Evolutionary conservation across 1,140 invertebrate species (phyloP).

Genomic region (Hormaphis cornu): DNA sequence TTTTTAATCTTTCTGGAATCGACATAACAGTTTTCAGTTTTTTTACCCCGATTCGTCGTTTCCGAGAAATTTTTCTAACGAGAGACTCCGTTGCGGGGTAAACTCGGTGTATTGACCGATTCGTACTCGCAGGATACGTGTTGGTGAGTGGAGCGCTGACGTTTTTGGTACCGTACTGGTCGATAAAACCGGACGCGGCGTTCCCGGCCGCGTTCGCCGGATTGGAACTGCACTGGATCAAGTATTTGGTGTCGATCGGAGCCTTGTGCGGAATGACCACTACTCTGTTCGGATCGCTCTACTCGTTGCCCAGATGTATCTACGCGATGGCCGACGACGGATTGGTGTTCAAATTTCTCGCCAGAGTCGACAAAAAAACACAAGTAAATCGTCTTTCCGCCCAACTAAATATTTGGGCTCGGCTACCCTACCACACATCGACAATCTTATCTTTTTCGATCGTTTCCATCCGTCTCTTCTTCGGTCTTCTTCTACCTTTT

Average conservation of each 20-base stretch:
- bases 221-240: conserved; percentile 68
- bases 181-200: conserved; percentile 59
- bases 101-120: background rate
- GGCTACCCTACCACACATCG: too few relatives aligned
- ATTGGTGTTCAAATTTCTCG: conserved; percentile 69
- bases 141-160: conserved; percentile 73
- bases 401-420: too few relatives aligned
- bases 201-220: conserved; percentile 72
- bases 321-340: conserved; percentile 86
- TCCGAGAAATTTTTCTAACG: too few relatives aligned
- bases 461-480: too few relatives aligned
- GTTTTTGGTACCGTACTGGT: conserved; percentile 69
- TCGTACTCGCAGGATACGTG: conserved; percentile 48
- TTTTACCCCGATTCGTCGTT: too few relatives aligned
- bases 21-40: too few relatives aligned
- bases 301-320: conserved; percentile 70
- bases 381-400: conserved; percentile 46
- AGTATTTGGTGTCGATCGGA: conserved; percentile 76
- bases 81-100: too few relatives aligned
- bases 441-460: too few relatives aligned
- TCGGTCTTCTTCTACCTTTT: too few relatives aligned
- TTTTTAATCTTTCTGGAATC: too few relatives aligned
- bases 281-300: conserved; percentile 73
- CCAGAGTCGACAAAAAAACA: conserved; percentile 60
- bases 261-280: conserved; percentile 84